Evolutionary conservation across 2,797 vertebrate genomes (phyloP).

Genomic region (Babyrousa celebensis): DNA sequence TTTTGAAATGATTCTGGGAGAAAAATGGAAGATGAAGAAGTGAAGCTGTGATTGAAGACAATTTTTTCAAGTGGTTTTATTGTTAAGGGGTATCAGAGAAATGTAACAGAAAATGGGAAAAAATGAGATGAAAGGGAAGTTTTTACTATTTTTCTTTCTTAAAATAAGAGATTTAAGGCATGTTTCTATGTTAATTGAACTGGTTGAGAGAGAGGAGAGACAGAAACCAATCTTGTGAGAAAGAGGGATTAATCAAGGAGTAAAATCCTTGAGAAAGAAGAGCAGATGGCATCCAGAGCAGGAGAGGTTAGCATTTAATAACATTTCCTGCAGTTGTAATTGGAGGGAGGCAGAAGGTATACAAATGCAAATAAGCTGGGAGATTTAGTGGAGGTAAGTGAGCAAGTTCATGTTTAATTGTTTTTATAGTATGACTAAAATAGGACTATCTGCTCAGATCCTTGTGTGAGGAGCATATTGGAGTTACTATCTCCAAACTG

Average conservation of each 20-base stretch:
- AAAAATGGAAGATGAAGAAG: background rate
- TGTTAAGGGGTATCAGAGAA: background rate
- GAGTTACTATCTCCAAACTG: background rate
- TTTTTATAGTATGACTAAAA: slow-evolving; percentile 34
- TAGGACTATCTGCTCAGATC: background rate
- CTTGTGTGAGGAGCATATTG: background rate
- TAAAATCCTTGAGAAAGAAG: background rate
- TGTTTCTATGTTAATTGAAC: background rate
- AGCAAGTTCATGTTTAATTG: background rate
- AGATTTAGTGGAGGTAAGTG: background rate
- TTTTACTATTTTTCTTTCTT: background rate
- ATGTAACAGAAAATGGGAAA: background rate
- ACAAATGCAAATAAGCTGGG: background rate
- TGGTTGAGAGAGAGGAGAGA: background rate
- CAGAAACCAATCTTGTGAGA: background rate
- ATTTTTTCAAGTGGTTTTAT: background rate
- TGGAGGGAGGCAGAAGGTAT: background rate
- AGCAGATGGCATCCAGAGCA: background rate
- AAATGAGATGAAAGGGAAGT: background rate
- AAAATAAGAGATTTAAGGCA: background rate
- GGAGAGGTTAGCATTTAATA: background rate
- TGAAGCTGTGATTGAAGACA: background rate
- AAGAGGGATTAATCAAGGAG: background rate
- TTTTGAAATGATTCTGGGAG: slow-evolving; percentile 21
- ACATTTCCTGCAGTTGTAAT: background rate